phyloP scores from a whole-genome alignment of 2,888 invertebrate species.

The Brenthis daphne region DNA sequence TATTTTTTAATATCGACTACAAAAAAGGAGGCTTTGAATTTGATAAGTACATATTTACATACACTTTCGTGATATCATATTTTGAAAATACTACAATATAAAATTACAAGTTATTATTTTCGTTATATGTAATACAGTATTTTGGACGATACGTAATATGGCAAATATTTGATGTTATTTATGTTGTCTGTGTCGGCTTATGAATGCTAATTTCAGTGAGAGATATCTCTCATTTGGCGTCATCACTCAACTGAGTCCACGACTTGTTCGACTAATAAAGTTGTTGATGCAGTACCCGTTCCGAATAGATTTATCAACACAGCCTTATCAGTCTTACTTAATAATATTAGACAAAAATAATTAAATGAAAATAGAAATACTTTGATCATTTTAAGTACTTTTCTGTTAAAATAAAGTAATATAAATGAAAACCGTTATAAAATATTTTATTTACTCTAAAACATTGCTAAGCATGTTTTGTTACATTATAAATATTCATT shows the following conservation, averaged over 20 bases:
- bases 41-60: too few relatives aligned
- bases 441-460: too few relatives aligned
- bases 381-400: not conserved
- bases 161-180: constrained; percentile 63
- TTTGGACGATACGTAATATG: constrained; percentile 38
- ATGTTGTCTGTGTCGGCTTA: constrained; percentile 70
- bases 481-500: too few relatives aligned
- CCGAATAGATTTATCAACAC: constrained; percentile 21
- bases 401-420: too few relatives aligned
- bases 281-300: constrained; percentile 45
- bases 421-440: too few relatives aligned
- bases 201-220: constrained; percentile 75
- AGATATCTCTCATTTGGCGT: constrained; percentile 69
- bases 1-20: too few relatives aligned
- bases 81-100: not conserved
- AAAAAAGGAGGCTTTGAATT: too few relatives aligned
- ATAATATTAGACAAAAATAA: constrained; percentile 6
- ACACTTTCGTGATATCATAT: too few relatives aligned
- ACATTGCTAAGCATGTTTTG: too few relatives aligned
- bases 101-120: not conserved
- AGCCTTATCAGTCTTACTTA: constrained; percentile 1
- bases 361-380: not conserved
- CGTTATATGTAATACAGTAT: not conserved
- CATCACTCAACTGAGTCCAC: constrained; percentile 62
- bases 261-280: constrained; percentile 47